Evolutionary conservation across 2,888 invertebrate genomes (phyloP), one percentile per base, ranked within the genome.

Genomic region (Temnothorax unifasciatus): DNA sequence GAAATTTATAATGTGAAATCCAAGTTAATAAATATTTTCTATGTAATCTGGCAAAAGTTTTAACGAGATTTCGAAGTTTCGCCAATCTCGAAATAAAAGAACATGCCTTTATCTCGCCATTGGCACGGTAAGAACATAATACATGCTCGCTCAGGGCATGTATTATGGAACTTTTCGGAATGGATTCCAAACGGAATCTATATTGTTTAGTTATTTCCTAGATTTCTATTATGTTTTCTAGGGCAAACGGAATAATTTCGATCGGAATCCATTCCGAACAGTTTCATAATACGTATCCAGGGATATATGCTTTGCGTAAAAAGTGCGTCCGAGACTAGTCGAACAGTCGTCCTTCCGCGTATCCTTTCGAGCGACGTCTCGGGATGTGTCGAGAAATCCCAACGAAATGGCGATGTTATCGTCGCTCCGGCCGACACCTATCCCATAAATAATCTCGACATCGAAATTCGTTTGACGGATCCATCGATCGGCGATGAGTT

Each of bases 381-480:
- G 77, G 69, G 71, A 82, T 44, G 44, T 18, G 59, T 50, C 63
- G 44, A 84, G 69, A 85, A 74, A 59, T 79, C 50, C 34, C 59
- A 52, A 84, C 73, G 73, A 52, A 61, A 47, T 38, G 61, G 50
- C 76, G 41, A 52, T 34, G 66, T 41, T 41, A 18, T 54, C 59
- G 76, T 76, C 74, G 41, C 52, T 38, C 18, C 41, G 47, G 25
- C 59, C 57, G 52, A 66, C 59, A 84, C 57, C 61, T 77, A 76
- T 69, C 84, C 84, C 88, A 88, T 89, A 89, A 88, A 89, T 89
- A 89, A 89, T 89, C 88, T 84, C 73, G 13, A 85, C 84, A 82
- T 86, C 88, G 88, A 89, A 86, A 88, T 90, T 85, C 86, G 76
- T 84, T 87, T 88, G 90, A 89, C 89, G 87, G 85, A 88, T 89